Evolutionary conservation across 1,140 invertebrate species (phyloP).

Genomic region (Drosophila mauritiana): DNA sequence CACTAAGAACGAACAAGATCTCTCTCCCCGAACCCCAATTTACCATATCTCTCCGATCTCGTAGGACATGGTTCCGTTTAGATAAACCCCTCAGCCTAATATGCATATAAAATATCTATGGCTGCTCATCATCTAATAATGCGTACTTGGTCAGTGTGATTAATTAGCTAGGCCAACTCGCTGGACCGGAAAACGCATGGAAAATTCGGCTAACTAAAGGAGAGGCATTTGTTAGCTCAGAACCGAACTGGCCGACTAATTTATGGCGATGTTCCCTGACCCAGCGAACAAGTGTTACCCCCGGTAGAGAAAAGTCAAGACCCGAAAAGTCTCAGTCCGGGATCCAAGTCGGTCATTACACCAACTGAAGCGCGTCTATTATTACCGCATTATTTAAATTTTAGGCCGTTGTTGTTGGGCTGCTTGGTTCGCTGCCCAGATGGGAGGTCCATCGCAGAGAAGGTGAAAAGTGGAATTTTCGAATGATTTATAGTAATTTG

Average conservation of each 20-base stretch:
- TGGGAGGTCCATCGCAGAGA: constrained; percentile 29
- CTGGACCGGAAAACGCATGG: constrained; percentile 59
- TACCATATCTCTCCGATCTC: constrained; percentile 32
- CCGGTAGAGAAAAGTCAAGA: constrained; percentile 17
- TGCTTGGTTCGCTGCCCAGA: constrained; percentile 16
- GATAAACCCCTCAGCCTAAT: constrained; percentile 42
- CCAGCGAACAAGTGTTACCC: constrained; percentile 35
- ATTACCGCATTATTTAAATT: constrained; percentile 82
- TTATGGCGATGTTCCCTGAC: constrained; percentile 15
- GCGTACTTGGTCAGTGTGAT: constrained; percentile 63
- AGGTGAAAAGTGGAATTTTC: constrained; percentile 82
- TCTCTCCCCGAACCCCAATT: neutral
- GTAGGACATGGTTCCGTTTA: constrained; percentile 43
- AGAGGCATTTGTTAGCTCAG: constrained; percentile 16
- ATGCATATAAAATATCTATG: constrained; percentile 62
- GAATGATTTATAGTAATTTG: constrained; percentile 82
- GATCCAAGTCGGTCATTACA: constrained; percentile 62
- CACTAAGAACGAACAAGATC: neutral
- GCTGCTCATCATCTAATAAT: constrained; percentile 35
- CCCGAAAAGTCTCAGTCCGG: constrained; percentile 9
- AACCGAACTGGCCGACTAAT: constrained; percentile 11
- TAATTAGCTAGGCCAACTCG: constrained; percentile 54
- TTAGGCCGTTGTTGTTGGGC: constrained; percentile 4
- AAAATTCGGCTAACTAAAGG: constrained; percentile 61
- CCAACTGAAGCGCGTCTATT: constrained; percentile 81